A percentile compares a stretch with the other conserved stretches of the same genome.
These are phyloP conservation scores for Sebastes dallii DNA, from an alignment of 2,797 vertebrate genomes.

Conservation along the genomic window DNA sequence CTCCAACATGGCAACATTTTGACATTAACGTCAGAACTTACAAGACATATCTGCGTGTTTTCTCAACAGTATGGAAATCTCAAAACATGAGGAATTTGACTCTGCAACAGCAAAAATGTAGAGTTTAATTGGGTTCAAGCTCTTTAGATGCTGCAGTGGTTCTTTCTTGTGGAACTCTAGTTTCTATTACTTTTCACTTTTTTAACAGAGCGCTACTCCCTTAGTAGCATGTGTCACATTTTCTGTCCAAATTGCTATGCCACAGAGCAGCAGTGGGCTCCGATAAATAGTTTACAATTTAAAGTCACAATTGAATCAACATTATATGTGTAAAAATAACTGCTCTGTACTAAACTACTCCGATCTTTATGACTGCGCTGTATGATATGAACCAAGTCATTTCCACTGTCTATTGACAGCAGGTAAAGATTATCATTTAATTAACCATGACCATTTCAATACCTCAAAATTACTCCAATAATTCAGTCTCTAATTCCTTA, in stretches of 20 bases:
- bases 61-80: background rate
- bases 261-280: background rate
- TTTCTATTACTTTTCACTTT: background rate
- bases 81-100: background rate
- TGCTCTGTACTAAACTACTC: background rate
- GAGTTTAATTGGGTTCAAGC: constrained; percentile 11
- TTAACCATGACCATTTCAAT: constrained; percentile 3
- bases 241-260: background rate
- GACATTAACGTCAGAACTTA: background rate
- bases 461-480: constrained; percentile 3
- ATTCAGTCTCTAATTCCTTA: background rate
- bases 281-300: background rate
- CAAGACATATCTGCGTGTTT: background rate
- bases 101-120: background rate
- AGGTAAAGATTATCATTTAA: constrained; percentile 29
- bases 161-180: background rate
- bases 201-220: background rate
- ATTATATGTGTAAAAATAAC: background rate
- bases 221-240: background rate
- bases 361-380: background rate
- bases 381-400: background rate
- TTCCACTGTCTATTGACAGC: background rate
- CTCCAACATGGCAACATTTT: background rate
- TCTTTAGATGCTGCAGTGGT: background rate
- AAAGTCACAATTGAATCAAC: background rate